These are phyloP conservation scores for Aricia agestis DNA, from an alignment of 1,140 invertebrate species.

Conservation along the genomic window DNA sequence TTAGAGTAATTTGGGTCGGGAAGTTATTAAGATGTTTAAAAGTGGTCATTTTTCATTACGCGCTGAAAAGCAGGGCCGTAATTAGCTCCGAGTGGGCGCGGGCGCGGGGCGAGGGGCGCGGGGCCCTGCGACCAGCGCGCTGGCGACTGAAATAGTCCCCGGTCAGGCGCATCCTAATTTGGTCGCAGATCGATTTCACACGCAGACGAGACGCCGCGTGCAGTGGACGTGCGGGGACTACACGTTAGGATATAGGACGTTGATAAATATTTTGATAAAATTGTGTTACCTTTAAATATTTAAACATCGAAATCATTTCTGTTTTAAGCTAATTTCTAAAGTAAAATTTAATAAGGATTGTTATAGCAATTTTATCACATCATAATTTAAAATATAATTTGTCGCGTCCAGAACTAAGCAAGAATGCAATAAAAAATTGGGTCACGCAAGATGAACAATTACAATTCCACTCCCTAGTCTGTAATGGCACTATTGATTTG, in stretches of 20 bases:
- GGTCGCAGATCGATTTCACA: slow-evolving; percentile 51
- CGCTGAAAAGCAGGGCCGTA: slow-evolving; percentile 36
- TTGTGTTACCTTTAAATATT: too few relatives aligned
- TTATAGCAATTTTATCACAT: too few relatives aligned
- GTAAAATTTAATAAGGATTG: too few relatives aligned
- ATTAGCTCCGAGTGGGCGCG: slow-evolving; percentile 44
- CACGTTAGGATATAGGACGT: too few relatives aligned
- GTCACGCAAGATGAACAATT: too few relatives aligned
- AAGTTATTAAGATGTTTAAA: slow-evolving; percentile 20
- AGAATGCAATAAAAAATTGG: too few relatives aligned
- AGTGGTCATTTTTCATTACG: slow-evolving; percentile 21
- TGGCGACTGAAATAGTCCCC: slow-evolving; percentile 59
- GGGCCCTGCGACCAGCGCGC: background rate
- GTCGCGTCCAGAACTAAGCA: too few relatives aligned
- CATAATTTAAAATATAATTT: too few relatives aligned
- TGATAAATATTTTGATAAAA: background rate
- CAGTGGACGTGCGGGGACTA: slow-evolving; percentile 25
- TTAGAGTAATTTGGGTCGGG: slow-evolving; percentile 24
- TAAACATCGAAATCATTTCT: too few relatives aligned
- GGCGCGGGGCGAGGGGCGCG: slow-evolving; percentile 31
- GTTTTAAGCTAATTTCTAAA: too few relatives aligned
- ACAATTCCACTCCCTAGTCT: too few relatives aligned
- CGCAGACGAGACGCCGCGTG: slow-evolving; percentile 35
- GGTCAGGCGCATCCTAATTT: slow-evolving; percentile 63
- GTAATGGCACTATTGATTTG: too few relatives aligned